Evolutionary conservation across 2,888 invertebrate species (phyloP).

Genomic region (Metacarcinus magister): DNA sequence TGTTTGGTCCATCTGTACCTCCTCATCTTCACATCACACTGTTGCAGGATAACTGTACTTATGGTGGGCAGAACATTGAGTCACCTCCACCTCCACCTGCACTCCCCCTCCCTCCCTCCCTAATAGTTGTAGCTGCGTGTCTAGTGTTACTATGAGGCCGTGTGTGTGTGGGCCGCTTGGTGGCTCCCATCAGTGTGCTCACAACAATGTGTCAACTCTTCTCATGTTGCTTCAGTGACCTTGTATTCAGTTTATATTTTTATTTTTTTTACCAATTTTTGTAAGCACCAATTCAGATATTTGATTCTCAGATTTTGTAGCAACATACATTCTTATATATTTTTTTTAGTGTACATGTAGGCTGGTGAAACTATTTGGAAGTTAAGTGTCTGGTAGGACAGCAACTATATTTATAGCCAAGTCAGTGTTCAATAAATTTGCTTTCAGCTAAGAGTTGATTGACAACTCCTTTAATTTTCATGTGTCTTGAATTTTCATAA

Average conservation of each 20-base stretch:
- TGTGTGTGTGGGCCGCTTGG: slow-evolving; percentile 75
- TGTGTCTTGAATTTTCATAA: slow-evolving; percentile 31
- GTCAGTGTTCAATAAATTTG: slow-evolving; percentile 51
- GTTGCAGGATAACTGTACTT: not conserved
- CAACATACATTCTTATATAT: slow-evolving; percentile 57
- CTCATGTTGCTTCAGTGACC: slow-evolving; percentile 81
- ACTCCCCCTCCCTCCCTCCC: slow-evolving; percentile 69
- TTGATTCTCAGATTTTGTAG: slow-evolving; percentile 80
- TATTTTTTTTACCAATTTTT: slow-evolving; percentile 67
- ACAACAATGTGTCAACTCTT: slow-evolving; percentile 72
- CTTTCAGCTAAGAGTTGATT: slow-evolving; percentile 57
- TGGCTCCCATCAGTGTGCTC: slow-evolving; percentile 65
- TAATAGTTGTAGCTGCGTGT: slow-evolving; percentile 78
- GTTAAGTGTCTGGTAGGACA: slow-evolving; percentile 81
- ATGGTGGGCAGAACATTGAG: slow-evolving; percentile 75
- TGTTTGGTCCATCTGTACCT: slow-evolving; percentile 53
- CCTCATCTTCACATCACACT: slow-evolving; percentile 69
- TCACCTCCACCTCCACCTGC: slow-evolving; percentile 80
- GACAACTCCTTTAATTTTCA: slow-evolving; percentile 61
- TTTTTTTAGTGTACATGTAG: slow-evolving; percentile 78
- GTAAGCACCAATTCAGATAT: slow-evolving; percentile 79
- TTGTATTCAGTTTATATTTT: slow-evolving; percentile 69
- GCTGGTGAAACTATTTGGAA: slow-evolving; percentile 75
- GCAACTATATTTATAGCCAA: slow-evolving; percentile 70
- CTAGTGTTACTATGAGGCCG: slow-evolving; percentile 78